A percentile compares a stretch with the other conserved stretches of the same genome.
Conservation (phyloP, 35 echinoderm and acorn worm genomes). For the Hemicentrotus pulcherrimus region DNA sequence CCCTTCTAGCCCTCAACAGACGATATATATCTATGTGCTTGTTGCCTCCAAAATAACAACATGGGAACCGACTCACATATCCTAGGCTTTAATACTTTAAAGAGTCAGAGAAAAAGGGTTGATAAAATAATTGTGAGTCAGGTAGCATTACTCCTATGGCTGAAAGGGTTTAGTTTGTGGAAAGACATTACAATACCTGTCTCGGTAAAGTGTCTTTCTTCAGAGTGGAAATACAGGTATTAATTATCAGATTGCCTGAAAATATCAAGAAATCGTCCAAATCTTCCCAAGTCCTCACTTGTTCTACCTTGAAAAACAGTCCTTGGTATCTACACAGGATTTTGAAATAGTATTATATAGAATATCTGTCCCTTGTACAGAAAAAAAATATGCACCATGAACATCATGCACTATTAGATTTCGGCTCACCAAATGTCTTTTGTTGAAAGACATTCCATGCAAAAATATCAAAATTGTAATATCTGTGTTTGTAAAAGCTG, state of each 20-base stretch:
- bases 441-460: slow-evolving; percentile 7
- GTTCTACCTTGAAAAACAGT: neutral
- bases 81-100: neutral
- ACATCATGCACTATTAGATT: neutral
- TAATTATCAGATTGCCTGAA: neutral
- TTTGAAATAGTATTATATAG: neutral
- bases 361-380: neutral
- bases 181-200: neutral
- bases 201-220: neutral
- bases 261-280: neutral
- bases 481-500: neutral
- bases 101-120: neutral
- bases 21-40: neutral
- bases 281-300: neutral
- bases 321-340: neutral
- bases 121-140: neutral
- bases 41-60: neutral
- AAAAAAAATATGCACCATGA: neutral
- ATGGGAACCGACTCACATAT: neutral
- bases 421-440: neutral
- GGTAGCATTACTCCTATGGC: neutral
- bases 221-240: neutral
- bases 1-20: too few species aligned
- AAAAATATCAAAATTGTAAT: slow-evolving; percentile 10
- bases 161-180: neutral